These are phyloP conservation scores for Morelia viridis DNA, from an alignment of 2,797 vertebrate species.

Conservation along the genomic window DNA sequence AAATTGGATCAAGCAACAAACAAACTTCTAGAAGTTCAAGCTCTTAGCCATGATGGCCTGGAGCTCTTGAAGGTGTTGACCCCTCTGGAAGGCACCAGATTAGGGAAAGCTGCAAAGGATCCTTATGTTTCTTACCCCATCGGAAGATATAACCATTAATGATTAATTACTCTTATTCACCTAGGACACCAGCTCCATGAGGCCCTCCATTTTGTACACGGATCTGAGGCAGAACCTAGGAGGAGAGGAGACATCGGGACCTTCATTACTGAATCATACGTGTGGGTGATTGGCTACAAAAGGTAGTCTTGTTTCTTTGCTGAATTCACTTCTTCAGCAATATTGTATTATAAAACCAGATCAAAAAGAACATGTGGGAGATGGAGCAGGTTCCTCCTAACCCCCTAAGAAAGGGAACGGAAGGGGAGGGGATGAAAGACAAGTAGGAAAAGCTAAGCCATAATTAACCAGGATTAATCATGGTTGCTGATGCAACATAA, in stretches of 20 bases:
- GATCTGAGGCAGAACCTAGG: conserved; percentile 89
- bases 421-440: background rate
- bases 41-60: no score
- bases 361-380: background rate
- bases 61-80: background rate
- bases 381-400: background rate
- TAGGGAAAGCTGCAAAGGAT: background rate
- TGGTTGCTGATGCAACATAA: background rate
- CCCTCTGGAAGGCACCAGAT: background rate
- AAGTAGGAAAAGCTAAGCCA: background rate
- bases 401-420: background rate
- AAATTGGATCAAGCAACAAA: no score
- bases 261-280: background rate
- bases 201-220: conserved; percentile 80
- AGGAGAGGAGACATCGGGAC: conserved; percentile 60
- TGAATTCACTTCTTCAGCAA: background rate
- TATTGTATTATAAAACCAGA: background rate
- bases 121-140: background rate
- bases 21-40: background rate
- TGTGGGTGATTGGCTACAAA: background rate
- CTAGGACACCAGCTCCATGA: conserved; percentile 87
- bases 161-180: conserved; percentile 70
- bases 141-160: background rate
- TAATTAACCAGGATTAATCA: background rate
- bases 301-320: background rate